A percentile compares a stretch with the other conserved stretches of the same genome.
phyloP scores from a whole-genome alignment of 1,140 invertebrate genomes.

The Hestina assimilis region DNA sequence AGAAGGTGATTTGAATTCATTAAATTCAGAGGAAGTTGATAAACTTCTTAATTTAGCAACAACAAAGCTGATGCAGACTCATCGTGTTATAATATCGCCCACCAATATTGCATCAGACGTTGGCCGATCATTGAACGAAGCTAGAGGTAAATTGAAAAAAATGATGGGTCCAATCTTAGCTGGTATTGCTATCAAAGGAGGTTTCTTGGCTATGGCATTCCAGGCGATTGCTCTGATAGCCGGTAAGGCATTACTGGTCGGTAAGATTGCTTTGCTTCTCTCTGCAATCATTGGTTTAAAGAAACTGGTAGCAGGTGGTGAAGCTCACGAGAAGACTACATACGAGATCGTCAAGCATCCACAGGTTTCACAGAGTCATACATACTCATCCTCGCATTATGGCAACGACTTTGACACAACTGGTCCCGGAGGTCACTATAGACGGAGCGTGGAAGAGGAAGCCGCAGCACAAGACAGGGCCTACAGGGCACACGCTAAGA shows the following conservation, averaged over 20 bases:
- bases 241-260: slow-evolving; percentile 86
- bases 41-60: slow-evolving; percentile 79
- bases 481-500: slow-evolving; percentile 76
- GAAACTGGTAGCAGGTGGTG: slow-evolving; percentile 82
- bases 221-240: slow-evolving; percentile 87
- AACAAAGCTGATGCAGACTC: slow-evolving; percentile 79
- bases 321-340: slow-evolving; percentile 86
- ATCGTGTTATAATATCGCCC: slow-evolving; percentile 80
- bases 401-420: slow-evolving; percentile 81
- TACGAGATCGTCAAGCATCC: slow-evolving; percentile 92
- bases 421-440: slow-evolving; percentile 80
- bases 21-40: slow-evolving; percentile 79
- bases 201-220: slow-evolving; percentile 86
- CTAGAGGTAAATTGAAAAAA: slow-evolving; percentile 87
- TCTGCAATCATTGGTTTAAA: slow-evolving; percentile 87
- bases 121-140: slow-evolving; percentile 79
- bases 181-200: slow-evolving; percentile 85
- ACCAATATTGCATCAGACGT: slow-evolving; percentile 55
- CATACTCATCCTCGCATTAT: slow-evolving; percentile 86
- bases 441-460: slow-evolving; percentile 80
- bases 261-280: slow-evolving; percentile 86
- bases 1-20: slow-evolving; percentile 65
- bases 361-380: slow-evolving; percentile 86
- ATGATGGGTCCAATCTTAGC: slow-evolving; percentile 91
- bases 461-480: slow-evolving; percentile 80